Evolutionary conservation across 1,140 invertebrate genomes (phyloP).

Genomic region (Pseudachorutes palmiensis): DNA sequence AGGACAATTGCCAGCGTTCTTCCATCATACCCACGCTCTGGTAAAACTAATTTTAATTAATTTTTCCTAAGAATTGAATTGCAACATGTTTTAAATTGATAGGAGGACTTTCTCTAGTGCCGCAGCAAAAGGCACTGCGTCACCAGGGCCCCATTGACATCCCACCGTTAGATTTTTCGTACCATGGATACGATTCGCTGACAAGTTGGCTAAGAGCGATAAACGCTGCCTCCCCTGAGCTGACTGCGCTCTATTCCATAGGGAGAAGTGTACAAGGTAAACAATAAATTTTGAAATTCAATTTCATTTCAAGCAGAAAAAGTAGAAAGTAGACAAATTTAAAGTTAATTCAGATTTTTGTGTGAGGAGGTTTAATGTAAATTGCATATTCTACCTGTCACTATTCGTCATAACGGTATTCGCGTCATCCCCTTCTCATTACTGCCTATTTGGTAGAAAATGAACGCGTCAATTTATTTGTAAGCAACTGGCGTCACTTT

Average conservation of each 20-base stretch:
- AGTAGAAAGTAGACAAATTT: neutral
- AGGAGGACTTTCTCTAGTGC: neutral
- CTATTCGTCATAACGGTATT: neutral
- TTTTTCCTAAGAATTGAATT: too few relatives aligned
- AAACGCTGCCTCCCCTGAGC: slow-evolving; percentile 67
- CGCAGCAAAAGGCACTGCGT: neutral
- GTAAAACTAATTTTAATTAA: too few relatives aligned
- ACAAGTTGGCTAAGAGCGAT: slow-evolving; percentile 70
- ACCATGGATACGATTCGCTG: slow-evolving; percentile 82
- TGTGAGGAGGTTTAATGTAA: neutral
- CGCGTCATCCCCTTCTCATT: neutral
- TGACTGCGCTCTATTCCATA: slow-evolving; percentile 82
- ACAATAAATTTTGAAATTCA: neutral
- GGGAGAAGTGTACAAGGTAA: slow-evolving; percentile 84
- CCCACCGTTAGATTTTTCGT: slow-evolving; percentile 60
- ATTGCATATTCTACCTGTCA: neutral
- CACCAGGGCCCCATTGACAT: neutral
- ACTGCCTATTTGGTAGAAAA: too few relatives aligned
- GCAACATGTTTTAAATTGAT: too few relatives aligned
- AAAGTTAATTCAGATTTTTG: neutral
- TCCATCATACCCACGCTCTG: neutral
- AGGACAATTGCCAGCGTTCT: slow-evolving; percentile 7
- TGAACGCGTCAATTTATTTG: too few relatives aligned
- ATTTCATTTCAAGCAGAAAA: neutral
- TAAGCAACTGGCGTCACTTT: too few relatives aligned